Conservation (phyloP, 2,113 vertebrate species). For the Macquaria australasica region DNA sequence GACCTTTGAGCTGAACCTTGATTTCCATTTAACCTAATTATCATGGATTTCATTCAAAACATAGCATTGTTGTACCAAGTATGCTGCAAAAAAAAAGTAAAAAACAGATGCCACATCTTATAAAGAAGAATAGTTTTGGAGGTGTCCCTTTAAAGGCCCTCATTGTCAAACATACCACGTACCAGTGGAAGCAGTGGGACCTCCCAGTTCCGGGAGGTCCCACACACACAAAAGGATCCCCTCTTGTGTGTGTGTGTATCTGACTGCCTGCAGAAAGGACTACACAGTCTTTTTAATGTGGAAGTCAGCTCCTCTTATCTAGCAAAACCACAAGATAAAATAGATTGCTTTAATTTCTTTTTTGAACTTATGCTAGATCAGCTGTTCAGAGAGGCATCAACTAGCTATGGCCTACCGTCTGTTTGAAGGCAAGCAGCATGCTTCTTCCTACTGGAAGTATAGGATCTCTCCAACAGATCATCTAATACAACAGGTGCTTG, state of each 20-base stretch:
- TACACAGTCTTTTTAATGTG: not conserved
- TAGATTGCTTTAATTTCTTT: not conserved
- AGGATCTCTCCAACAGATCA: constrained; percentile 80
- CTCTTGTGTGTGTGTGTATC: not conserved
- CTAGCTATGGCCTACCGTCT: constrained; percentile 82
- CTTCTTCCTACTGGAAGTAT: constrained; percentile 85
- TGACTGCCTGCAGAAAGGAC: not conserved
- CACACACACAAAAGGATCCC: too few species aligned
- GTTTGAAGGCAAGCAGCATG: constrained; percentile 86
- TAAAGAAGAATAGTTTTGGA: not conserved
- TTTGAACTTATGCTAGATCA: not conserved
- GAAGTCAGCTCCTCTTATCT: not conserved
- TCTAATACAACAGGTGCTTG: constrained; percentile 77
- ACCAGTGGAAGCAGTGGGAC: too few species aligned
- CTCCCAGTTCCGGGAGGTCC: too few species aligned
- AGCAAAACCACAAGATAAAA: not conserved
- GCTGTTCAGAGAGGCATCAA: not conserved
- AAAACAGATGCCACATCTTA: too few species aligned
- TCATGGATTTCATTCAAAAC: not conserved
- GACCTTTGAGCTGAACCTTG: constrained; percentile 7
- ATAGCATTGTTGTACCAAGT: not conserved
- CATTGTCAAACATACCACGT: constrained; percentile 36
- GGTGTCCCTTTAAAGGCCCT: constrained; percentile 52
- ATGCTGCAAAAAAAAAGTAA: not conserved
- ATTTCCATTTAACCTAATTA: constrained; percentile 9